Base-by-base conservation (phyloP, 30 jellyfish, hydroid and myxozoan genomes). In the Aurelia sp. region DNA sequence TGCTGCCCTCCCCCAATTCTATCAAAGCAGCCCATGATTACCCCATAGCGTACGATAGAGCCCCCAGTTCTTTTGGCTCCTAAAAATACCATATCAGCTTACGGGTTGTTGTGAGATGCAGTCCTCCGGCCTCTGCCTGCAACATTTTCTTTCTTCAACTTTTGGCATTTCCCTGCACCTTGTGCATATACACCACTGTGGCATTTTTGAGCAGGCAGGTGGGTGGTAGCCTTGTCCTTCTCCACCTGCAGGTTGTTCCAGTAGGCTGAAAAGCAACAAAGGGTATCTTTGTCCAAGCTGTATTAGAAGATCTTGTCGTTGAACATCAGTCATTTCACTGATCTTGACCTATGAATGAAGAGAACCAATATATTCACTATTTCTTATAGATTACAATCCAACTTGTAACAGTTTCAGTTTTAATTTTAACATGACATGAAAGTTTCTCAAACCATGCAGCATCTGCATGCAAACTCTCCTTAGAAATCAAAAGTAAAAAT, bases 101-200 rank as follows among this genome's bases (percentile, higher is more conserved):
- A 57, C 67, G 3, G 67, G 22, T 57, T 57, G 67, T 57, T 57
- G 67, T 57, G 67, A 57, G 8, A 57, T 57, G 8, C 67, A 57
- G 8, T 57, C 67, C 4, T 16, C 8, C 8, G 67, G 67, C 8
- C 24, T 57, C 48, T 57, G 19, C 24, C 24, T 57, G 8, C 8
- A 57, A 19, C 67, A 57, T 19, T 57, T 57, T 9, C 67, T 57
- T 57, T 57, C 67, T 3, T 57, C 67, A 57, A 57, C 67, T 2
- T 16, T 3, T 57, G 67, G 67, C 67, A 57, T 57, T 57, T 57
- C 67, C 24, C 67, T 57, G 67, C 67, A 57, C 67, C 24, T 57
- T 4, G 3, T 57, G 67, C 67, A 57, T 19, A 57, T 9, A 57
- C 67, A 57, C 67, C 67, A 57, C 67, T 57, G 4, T n/a, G n/a